Conservation (phyloP, 2,888 invertebrate genomes). For the Nephrotoma appendiculata region DNA sequence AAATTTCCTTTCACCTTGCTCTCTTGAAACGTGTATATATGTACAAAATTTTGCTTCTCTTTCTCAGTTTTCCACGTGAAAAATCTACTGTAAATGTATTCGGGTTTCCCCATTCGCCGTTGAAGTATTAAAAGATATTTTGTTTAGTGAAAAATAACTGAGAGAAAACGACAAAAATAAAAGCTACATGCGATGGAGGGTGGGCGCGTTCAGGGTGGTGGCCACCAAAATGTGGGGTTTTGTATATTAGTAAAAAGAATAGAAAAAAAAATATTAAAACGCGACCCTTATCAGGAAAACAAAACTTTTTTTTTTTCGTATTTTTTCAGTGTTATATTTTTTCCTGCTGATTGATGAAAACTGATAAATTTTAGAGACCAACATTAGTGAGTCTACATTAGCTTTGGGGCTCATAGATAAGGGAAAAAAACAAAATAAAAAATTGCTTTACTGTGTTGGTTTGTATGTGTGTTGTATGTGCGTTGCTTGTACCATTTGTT, state of each 20-base stretch:
- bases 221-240: not conserved
- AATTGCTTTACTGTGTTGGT: not conserved
- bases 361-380: constrained; percentile 24
- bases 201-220: not conserved
- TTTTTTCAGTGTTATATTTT: not conserved
- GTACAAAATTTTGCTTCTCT: not conserved
- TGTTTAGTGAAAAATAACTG: not conserved
- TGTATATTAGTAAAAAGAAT: not conserved
- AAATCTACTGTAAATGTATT: not conserved
- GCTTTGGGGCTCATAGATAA: constrained; percentile 1
- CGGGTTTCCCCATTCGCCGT: not conserved
- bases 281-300: constrained; percentile 7
- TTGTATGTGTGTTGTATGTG: not conserved
- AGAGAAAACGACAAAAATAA: not conserved
- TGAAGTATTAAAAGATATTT: not conserved
- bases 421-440: not conserved
- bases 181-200: not conserved
- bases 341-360: constrained; percentile 33
- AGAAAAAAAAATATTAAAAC: not conserved
- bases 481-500: not conserved
- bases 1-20: not conserved
- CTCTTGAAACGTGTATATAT: not conserved
- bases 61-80: not conserved
- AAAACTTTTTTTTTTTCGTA: not conserved
- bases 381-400: constrained; percentile 13